A percentile compares a stretch with the other conserved stretches of the same genome.
phyloP scores from a whole-genome alignment of 2,888 invertebrate genomes.

The Polietes domitor region DNA sequence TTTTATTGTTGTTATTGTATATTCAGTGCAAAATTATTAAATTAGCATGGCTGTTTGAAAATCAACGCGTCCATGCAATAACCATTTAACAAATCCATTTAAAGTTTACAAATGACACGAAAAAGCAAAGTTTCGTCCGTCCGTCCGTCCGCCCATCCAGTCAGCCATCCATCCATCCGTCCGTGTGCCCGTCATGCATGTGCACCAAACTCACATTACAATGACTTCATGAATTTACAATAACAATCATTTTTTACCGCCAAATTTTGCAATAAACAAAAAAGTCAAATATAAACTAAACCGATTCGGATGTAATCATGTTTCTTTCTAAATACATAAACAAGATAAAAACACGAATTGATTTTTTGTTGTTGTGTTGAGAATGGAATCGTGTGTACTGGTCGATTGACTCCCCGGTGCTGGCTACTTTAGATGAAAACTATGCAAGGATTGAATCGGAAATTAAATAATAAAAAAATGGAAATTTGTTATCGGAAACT shows the following conservation, averaged over 20 bases:
- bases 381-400: neutral
- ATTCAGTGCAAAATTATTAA: conserved; percentile 6
- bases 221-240: neutral
- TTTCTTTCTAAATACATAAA: neutral
- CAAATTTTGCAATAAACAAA: neutral
- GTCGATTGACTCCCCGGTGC: no score
- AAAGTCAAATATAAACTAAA: neutral
- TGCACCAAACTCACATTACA: neutral
- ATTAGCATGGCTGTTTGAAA: conserved; percentile 52
- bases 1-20: neutral
- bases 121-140: neutral
- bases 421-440: no score
- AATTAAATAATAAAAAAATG: no score
- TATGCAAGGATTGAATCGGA: no score
- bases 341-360: neutral
- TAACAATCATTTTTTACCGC: neutral
- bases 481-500: no score
- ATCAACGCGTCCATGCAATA: conserved; percentile 50
- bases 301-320: neutral
- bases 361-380: neutral
- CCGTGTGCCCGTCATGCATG: neutral
- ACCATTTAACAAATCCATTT: conserved; percentile 23
- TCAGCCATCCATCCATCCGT: no score
- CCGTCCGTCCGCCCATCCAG: neutral
- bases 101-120: conserved; percentile 11